A percentile compares a stretch with the other conserved stretches of the same genome.
Evolutionary conservation across 2,797 vertebrate species (phyloP).

Genomic region (Babyrousa celebensis): DNA sequence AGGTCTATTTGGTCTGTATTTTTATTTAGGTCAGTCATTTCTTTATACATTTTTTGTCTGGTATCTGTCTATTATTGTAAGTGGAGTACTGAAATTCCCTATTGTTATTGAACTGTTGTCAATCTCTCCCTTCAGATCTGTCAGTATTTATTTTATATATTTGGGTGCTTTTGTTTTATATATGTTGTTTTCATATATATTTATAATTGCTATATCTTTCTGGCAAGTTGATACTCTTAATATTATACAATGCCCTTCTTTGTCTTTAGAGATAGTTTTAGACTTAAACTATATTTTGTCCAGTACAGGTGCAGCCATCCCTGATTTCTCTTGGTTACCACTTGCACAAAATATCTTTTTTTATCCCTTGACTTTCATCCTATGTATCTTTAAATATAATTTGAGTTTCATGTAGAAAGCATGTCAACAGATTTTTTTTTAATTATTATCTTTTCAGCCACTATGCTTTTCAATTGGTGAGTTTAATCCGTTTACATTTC

Average conservation of each 20-base stretch:
- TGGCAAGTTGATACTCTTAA: not conserved
- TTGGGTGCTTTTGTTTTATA: too few relatives aligned
- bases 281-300: not conserved
- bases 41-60: not conserved
- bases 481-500: not conserved
- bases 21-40: not conserved
- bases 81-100: not conserved
- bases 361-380: not conserved
- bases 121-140: not conserved
- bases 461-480: not conserved
- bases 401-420: not conserved
- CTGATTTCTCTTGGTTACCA: not conserved
- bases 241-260: not conserved
- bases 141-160: not conserved
- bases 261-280: not conserved
- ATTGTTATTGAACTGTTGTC: not conserved
- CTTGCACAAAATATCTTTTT: not conserved
- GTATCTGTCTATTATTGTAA: not conserved
- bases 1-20: not conserved
- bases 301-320: not conserved
- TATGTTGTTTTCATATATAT: too few relatives aligned
- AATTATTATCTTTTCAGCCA: not conserved
- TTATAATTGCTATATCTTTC: too few relatives aligned
- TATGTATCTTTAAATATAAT: not conserved
- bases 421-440: not conserved